Base-by-base conservation (phyloP, 2,797 vertebrate species). In the Anolis apletophallus region DNA sequence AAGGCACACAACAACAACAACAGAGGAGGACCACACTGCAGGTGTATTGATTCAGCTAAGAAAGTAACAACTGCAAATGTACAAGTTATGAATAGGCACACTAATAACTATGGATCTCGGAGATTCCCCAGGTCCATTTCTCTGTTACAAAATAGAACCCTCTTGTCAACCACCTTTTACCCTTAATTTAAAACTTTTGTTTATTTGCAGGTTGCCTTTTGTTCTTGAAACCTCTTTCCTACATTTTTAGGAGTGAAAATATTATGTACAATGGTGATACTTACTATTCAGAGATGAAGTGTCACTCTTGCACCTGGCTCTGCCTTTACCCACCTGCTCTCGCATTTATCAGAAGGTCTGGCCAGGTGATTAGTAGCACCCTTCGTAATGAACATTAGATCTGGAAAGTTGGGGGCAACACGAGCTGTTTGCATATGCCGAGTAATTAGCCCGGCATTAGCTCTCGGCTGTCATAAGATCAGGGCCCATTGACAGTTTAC, bases 401-500 rank as follows among this genome's bases (percentile, higher is more conserved):
- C 94, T 95, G 88, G 92, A 94, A 95, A 94, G 91, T 89, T 26
- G 81, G 90, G 71, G 85, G 68, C 54, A n/a, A 91, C 86, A 87
- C 83, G 87, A 72, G 89, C 86, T 88, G 88, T 92, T 90, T 91
- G 91, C 91, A 92, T 87, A 92, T 92, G 93, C 87, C 93, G 85
- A 94, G 92, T 95, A 96, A 96, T 96, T 96, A 96, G 93, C 92
- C 86, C 85, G 84, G 83, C 81, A 21, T 91, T 94, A 94, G 91
- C 90, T 94, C 94, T 93, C 90, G 93, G 95, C 95, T 96, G 96
- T 94, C 94, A n/a, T 95, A 87, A 95, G 94, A 95, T 94, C 91
- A 93, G 85, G 81, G 71, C 91, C 91, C 95, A 93, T 90, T 96
- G 96, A 96, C 95, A 95, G 95, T 95, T 95, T 96, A 93, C 94